Evolutionary conservation across 1,140 invertebrate genomes (phyloP).

Genomic region (Trichonephila clavata): DNA sequence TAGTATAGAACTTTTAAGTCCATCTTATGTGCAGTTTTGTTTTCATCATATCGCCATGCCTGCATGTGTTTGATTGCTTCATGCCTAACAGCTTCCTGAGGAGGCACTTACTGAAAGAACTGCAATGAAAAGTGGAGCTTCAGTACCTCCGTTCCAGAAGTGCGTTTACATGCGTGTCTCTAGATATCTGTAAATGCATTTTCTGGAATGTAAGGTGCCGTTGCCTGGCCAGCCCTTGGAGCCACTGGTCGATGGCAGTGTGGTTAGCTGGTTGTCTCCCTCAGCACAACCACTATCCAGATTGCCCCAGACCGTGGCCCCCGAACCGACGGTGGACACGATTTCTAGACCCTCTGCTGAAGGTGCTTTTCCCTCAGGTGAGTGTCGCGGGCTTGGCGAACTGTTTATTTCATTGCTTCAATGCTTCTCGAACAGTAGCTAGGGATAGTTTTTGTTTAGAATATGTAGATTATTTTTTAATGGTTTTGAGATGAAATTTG

Average conservation of each 20-base stretch:
- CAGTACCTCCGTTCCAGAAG: constrained; percentile 94
- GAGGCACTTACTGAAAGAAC: neutral
- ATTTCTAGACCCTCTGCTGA: neutral
- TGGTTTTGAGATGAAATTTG: too few relatives aligned
- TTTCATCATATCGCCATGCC: neutral
- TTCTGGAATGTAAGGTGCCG: constrained; percentile 97
- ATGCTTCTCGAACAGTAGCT: too few relatives aligned
- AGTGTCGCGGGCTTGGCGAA: constrained; percentile 2
- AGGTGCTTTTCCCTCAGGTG: neutral
- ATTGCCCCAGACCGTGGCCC: constrained; percentile 86
- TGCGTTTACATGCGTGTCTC: constrained; percentile 92
- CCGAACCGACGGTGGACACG: constrained; percentile 55
- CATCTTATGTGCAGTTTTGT: too few relatives aligned
- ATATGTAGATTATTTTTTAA: too few relatives aligned
- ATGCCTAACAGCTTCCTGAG: neutral
- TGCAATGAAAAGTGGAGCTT: neutral
- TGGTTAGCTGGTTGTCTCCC: constrained; percentile 99
- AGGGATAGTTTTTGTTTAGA: too few relatives aligned
- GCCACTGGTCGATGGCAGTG: constrained; percentile 89
- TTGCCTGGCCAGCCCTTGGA: constrained; percentile 17
- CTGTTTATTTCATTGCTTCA: neutral
- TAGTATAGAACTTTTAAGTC: too few relatives aligned
- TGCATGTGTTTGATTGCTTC: neutral
- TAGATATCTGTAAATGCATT: constrained; percentile 98
- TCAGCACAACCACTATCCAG: constrained; percentile 94